Conservation (phyloP, 2,797 vertebrate species). For the Sebastes umbrosus region DNA sequence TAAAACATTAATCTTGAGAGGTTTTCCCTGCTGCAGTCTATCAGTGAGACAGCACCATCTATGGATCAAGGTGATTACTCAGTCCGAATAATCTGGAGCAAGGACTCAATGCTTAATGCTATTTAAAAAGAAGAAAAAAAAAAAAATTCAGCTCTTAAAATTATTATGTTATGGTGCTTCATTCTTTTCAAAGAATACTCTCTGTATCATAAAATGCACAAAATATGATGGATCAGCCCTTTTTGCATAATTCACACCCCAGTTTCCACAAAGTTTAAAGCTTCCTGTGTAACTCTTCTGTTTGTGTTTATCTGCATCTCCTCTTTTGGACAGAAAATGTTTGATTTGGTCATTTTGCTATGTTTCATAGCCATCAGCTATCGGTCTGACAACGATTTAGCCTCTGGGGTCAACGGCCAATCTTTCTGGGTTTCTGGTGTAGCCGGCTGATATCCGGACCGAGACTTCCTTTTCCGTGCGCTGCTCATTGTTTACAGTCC, state of each 20-base stretch:
- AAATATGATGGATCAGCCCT: not conserved
- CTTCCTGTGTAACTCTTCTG: too few species aligned
- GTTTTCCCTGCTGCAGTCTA: not conserved
- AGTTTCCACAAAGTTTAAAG: not conserved
- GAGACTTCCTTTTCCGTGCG: too few species aligned
- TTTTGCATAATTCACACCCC: not conserved
- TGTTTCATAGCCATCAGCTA: not conserved
- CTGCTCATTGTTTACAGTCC: too few species aligned
- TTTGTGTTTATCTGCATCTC: too few species aligned
- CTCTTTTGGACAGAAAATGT: too few species aligned
- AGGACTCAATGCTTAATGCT: not conserved
- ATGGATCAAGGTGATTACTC: conserved; percentile 12
- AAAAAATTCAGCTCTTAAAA: not conserved
- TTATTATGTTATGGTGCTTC: not conserved
- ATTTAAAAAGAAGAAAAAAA: not conserved
- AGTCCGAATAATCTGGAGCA: not conserved
- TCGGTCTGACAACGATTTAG: too few species aligned
- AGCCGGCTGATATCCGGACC: fast-evolving
- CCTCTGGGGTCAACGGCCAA: not conserved
- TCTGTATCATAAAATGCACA: not conserved
- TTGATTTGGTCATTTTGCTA: not conserved
- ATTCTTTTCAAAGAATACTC: not conserved
- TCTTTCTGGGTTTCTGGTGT: not conserved
- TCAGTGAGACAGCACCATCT: conserved; percentile 41
- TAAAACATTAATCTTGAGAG: conserved; percentile 57